Evolutionary conservation across 1,140 invertebrate species (phyloP).

Genomic region (Papilio dardanus): DNA sequence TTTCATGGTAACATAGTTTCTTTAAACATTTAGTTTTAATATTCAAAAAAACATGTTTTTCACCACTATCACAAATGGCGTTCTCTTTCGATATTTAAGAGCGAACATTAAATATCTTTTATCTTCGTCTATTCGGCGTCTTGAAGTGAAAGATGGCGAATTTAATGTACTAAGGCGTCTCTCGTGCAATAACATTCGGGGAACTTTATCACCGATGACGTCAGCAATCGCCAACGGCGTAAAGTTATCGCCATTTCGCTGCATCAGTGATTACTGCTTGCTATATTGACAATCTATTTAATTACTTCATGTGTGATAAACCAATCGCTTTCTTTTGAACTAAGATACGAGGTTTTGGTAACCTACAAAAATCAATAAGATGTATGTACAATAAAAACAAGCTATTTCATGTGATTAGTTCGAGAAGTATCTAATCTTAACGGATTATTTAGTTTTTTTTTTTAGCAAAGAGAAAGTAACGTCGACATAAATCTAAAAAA

Average conservation of each 20-base stretch:
- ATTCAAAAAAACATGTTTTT: neutral
- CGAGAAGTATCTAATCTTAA: neutral
- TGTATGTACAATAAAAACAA: too few species aligned
- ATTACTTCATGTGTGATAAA: neutral
- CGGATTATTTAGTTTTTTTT: neutral
- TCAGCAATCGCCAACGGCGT: constrained; percentile 34
- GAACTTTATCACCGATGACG: constrained; percentile 44
- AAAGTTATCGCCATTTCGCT: constrained; percentile 38
- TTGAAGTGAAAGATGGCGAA: constrained; percentile 34
- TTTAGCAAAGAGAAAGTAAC: neutral
- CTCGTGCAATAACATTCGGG: constrained; percentile 48
- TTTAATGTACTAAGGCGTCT: constrained; percentile 48
- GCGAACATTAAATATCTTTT: constrained; percentile 20
- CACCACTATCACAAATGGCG: neutral
- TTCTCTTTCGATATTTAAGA: neutral
- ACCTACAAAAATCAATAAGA: too few species aligned
- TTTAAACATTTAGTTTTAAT: neutral
- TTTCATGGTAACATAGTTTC: neutral
- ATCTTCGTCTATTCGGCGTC: constrained; percentile 14
- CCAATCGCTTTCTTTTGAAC: too few species aligned
- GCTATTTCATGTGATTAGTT: neutral
- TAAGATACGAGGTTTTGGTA: too few species aligned
- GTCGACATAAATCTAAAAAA: neutral
- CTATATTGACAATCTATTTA: neutral
- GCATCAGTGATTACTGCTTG: constrained; percentile 17